Percentiles rank a stretch among this genome's conserved stretches.
Conservation (phyloP, 2,113 vertebrate genomes). For the Ceyx margarethae region DNA sequence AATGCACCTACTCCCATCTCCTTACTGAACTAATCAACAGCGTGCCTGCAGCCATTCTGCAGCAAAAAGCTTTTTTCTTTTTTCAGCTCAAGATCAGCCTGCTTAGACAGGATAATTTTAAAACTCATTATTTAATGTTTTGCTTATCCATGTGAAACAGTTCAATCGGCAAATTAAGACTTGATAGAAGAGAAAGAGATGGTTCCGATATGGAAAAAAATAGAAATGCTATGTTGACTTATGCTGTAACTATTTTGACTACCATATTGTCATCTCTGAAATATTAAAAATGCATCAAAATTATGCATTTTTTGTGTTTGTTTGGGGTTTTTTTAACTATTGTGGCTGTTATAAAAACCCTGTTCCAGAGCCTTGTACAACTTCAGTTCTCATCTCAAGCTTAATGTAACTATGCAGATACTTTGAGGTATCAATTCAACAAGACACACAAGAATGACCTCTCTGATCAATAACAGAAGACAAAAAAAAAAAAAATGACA, state of each 20-base stretch:
- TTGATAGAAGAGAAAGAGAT: not conserved
- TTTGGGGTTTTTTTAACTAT: too few relatives aligned
- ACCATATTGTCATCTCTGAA: not conserved
- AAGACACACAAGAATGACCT: not conserved
- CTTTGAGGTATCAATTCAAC: not conserved
- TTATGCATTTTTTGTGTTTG: not conserved
- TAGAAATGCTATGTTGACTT: not conserved
- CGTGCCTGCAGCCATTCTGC: not conserved
- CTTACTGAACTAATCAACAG: not conserved
- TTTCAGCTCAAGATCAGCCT: not conserved
- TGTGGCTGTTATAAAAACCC: not conserved
- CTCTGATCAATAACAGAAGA: not conserved
- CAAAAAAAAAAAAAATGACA: not conserved
- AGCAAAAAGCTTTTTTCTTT: not conserved
- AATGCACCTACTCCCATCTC: not conserved
- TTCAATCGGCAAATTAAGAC: not conserved
- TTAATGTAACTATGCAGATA: not conserved
- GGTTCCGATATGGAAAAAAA: not conserved
- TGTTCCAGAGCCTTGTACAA: not conserved
- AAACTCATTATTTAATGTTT: not conserved
- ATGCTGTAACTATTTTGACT: too few relatives aligned
- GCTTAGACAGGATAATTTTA: not conserved
- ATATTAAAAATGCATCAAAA: not conserved
- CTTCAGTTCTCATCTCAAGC: not conserved
- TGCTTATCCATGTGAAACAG: not conserved